These are phyloP conservation scores for Zaprionus kolodkinae DNA, from an alignment of 1,140 invertebrate genomes.

Conservation along the genomic window DNA sequence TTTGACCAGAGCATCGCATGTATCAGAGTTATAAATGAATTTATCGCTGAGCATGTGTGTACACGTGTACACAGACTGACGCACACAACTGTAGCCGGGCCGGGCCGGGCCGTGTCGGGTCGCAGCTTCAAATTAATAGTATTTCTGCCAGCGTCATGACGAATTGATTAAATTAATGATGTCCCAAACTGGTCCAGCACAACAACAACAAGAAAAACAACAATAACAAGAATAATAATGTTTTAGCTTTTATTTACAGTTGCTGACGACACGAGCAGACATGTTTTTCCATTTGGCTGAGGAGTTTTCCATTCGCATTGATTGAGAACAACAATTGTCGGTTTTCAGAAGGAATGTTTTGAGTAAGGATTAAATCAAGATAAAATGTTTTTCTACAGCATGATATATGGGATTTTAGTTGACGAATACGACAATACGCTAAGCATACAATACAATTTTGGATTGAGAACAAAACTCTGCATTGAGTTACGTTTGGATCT, in stretches of 20 bases:
- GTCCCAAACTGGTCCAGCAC: conserved; percentile 12
- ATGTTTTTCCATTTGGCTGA: neutral
- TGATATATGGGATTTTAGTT: neutral
- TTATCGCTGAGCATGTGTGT: conserved; percentile 47
- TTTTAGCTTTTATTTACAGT: conserved; percentile 7
- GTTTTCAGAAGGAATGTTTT: neutral
- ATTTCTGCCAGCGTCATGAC: conserved; percentile 47
- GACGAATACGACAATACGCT: no score
- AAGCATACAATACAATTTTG: no score
- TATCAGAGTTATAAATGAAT: conserved; percentile 73
- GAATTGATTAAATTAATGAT: conserved; percentile 71
- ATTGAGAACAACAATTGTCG: neutral
- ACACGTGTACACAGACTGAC: conserved; percentile 9
- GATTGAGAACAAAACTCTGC: no score
- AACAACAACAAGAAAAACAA: neutral
- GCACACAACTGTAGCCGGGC: neutral
- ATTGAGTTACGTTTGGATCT: no score
- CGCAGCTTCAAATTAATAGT: conserved; percentile 52
- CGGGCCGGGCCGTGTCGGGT: neutral
- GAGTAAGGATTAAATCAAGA: neutral
- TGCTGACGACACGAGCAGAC: neutral
- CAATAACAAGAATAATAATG: conserved; percentile 9
- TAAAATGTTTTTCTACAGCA: neutral
- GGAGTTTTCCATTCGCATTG: neutral
- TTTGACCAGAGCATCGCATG: conserved; percentile 58